A percentile compares a stretch with the other conserved stretches of the same genome.
Evolutionary conservation across 2,797 vertebrate species (phyloP).

Genomic region (Varecia variegata): DNA sequence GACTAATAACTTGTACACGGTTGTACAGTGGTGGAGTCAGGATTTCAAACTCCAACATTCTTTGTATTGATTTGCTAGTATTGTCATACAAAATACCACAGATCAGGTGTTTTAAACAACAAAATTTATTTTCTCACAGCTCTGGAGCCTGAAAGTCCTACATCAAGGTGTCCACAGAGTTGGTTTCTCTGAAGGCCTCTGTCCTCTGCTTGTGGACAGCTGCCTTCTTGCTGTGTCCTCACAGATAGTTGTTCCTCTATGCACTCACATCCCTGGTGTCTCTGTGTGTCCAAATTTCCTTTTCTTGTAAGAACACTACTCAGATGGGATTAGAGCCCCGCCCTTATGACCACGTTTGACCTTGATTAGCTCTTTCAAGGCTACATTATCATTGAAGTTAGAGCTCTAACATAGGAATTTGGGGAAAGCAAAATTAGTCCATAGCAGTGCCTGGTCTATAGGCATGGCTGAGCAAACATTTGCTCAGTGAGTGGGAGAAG

Average conservation of each 20-base stretch:
- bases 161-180: background rate
- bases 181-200: background rate
- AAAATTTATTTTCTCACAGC: background rate
- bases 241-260: background rate
- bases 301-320: background rate
- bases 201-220: background rate
- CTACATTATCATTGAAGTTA: background rate
- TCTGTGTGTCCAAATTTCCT: background rate
- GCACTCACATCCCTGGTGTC: background rate
- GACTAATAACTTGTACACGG: background rate
- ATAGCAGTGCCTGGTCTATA: background rate
- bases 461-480: background rate
- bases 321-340: background rate
- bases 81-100: background rate
- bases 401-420: background rate
- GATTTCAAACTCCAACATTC: background rate
- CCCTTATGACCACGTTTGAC: background rate
- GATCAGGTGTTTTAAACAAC: background rate
- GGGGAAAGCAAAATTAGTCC: background rate
- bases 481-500: background rate
- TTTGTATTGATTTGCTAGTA: background rate
- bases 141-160: background rate
- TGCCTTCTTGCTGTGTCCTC: background rate
- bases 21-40: background rate
- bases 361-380: background rate